phyloP scores from a whole-genome alignment of 2,113 vertebrate species.

The Rana temporaria region DNA sequence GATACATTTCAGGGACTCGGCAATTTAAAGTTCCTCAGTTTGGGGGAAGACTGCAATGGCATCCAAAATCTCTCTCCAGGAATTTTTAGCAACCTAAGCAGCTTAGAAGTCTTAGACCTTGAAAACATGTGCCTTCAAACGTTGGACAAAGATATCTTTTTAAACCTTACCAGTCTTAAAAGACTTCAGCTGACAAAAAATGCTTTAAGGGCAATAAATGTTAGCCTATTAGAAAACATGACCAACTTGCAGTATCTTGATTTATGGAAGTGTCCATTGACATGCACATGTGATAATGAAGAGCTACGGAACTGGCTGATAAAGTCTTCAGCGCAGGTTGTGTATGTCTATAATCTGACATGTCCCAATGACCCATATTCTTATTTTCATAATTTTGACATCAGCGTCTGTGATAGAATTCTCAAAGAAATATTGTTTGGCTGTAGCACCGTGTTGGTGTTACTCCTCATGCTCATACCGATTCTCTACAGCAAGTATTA shows the following conservation, averaged over 20 bases:
- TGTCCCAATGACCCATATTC: constrained; percentile 61
- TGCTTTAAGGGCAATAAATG: constrained; percentile 71
- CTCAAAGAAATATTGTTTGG: constrained; percentile 73
- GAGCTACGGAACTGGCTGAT: constrained; percentile 63
- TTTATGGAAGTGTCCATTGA: constrained; percentile 77
- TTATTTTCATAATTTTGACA: constrained; percentile 74
- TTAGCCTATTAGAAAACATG: constrained; percentile 65
- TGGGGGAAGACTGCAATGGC: constrained; percentile 72
- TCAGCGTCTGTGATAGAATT: constrained; percentile 76
- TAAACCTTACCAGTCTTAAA: constrained; percentile 75
- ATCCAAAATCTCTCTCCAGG: constrained; percentile 72
- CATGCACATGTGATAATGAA: constrained; percentile 75
- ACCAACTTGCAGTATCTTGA: constrained; percentile 78
- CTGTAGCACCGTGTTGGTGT: constrained; percentile 64
- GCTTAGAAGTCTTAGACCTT: constrained; percentile 68
- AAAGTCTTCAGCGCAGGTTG: constrained; percentile 69
- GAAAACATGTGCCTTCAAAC: constrained; percentile 78
- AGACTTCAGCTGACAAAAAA: constrained; percentile 76
- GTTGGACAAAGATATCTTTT: constrained; percentile 76
- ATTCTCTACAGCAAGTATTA: constrained; percentile 75
- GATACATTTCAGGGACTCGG: constrained; percentile 78
- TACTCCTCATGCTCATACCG: constrained; percentile 72
- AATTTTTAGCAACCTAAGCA: constrained; percentile 79
- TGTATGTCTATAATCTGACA: constrained; percentile 72
- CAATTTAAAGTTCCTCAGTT: constrained; percentile 68